phyloP scores from a whole-genome alignment of 2,113 vertebrate genomes.

The Cyprinodon variegatus region DNA sequence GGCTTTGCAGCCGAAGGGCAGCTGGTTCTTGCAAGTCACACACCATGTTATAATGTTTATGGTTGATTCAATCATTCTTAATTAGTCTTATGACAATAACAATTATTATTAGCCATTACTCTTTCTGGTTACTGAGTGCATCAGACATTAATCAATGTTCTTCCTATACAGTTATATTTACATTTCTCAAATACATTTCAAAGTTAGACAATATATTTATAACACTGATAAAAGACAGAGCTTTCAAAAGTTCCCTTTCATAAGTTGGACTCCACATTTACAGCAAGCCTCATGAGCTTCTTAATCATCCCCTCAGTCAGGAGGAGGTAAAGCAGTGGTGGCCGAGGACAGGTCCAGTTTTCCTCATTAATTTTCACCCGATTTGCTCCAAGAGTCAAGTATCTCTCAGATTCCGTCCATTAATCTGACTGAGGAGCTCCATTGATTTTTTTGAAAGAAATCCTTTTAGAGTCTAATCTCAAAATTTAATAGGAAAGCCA shows the following conservation, averaged over 20 bases:
- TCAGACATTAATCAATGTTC: not conserved
- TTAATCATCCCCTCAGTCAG: constrained; percentile 80
- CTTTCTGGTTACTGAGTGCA: not conserved
- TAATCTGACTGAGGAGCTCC: constrained; percentile 72
- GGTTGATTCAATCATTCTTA: constrained; percentile 40
- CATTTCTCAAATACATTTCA: not conserved
- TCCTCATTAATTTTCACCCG: constrained; percentile 79
- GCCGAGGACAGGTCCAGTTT: constrained; percentile 65
- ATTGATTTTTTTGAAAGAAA: constrained; percentile 58
- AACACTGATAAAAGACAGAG: not conserved
- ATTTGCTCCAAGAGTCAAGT: constrained; percentile 69
- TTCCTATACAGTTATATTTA: not conserved
- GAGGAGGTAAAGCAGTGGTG: constrained; percentile 59
- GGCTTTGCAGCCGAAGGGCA: constrained; percentile 34
- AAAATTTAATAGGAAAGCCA: constrained; percentile 19
- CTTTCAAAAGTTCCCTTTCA: constrained; percentile 7
- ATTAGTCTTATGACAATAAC: constrained; percentile 41
- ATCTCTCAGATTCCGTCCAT: constrained; percentile 73
- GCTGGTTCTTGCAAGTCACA: constrained; percentile 34
- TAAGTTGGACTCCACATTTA: constrained; percentile 59
- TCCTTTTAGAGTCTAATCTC: constrained; percentile 27
- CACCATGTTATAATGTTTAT: constrained; percentile 34
- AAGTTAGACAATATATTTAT: constrained; percentile 17
- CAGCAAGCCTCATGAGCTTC: constrained; percentile 78
- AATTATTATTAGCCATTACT: constrained; percentile 12